A percentile compares a stretch with the other conserved stretches of the same genome.
Evolutionary conservation across 2,113 vertebrate species (phyloP).

Genomic region (Poeciliopsis retropinna): DNA sequence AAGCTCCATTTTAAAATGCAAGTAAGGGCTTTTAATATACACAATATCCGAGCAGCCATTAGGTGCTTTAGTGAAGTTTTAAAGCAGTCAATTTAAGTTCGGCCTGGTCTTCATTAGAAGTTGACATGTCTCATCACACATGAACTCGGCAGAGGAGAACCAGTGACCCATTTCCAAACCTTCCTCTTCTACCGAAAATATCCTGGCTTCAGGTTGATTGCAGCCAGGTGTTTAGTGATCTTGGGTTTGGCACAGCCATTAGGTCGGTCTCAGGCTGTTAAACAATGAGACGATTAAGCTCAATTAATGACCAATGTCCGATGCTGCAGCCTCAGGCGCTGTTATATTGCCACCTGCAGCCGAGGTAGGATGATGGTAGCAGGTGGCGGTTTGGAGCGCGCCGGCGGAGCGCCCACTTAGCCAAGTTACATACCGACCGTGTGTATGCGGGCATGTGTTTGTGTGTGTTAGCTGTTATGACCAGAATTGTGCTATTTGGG

Average conservation of each 20-base stretch:
- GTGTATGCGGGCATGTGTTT: constrained; percentile 11
- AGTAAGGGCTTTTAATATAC: not conserved
- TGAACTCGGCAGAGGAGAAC: constrained; percentile 36
- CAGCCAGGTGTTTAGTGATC: constrained; percentile 69
- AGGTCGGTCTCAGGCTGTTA: constrained; percentile 69
- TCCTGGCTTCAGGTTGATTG: constrained; percentile 41
- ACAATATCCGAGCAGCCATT: constrained; percentile 1
- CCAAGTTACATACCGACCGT: constrained; percentile 50
- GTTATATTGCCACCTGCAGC: constrained; percentile 44
- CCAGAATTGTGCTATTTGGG: constrained; percentile 60
- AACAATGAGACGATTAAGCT: constrained; percentile 64
- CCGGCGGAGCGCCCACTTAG: constrained; percentile 53
- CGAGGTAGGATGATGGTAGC: constrained; percentile 49
- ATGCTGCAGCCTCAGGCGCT: constrained; percentile 41
- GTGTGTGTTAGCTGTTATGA: constrained; percentile 56
- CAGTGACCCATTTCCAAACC: constrained; percentile 45
- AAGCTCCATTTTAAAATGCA: not conserved
- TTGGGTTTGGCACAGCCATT: constrained; percentile 64
- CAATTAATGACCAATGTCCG: constrained; percentile 71
- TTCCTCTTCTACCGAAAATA: constrained; percentile 38
- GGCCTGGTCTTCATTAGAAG: constrained; percentile 56
- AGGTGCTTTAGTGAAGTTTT: constrained; percentile 40
- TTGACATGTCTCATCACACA: constrained; percentile 31
- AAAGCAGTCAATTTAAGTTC: constrained; percentile 14
- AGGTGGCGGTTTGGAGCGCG: constrained; percentile 65